Conservation (phyloP, 2,113 vertebrate genomes). For the Leucopternis melanops region DNA sequence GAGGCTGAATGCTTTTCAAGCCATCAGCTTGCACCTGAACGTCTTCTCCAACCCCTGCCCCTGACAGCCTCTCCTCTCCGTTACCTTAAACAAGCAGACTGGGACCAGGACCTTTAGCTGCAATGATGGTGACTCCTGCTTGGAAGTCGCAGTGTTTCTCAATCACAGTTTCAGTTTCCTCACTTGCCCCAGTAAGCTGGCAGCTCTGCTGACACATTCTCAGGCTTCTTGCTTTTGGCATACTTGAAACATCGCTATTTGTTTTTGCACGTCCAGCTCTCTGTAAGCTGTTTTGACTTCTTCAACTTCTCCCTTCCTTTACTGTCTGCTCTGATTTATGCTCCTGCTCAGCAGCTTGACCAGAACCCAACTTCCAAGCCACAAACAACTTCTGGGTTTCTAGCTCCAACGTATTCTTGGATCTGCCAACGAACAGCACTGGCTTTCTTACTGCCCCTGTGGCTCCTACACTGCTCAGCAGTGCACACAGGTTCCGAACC, state of each 20-base stretch:
- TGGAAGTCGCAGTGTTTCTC: background rate
- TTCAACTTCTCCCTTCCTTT: background rate
- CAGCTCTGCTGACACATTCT: background rate
- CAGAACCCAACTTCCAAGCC: background rate
- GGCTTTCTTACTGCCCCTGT: background rate
- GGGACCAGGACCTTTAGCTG: background rate
- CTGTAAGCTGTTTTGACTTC: background rate
- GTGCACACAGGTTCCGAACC: background rate
- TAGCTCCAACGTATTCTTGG: background rate
- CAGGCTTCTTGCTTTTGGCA: conserved; percentile 9
- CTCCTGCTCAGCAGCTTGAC: background rate
- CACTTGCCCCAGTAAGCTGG: background rate
- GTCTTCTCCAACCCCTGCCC: background rate
- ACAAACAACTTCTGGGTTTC: background rate
- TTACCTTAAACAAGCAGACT: background rate
- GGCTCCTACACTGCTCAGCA: background rate
- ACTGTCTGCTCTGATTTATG: background rate
- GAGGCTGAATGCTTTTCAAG: background rate
- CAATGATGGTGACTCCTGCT: background rate
- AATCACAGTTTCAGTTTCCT: background rate
- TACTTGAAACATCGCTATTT: background rate
- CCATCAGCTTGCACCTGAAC: background rate
- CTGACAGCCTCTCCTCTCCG: background rate
- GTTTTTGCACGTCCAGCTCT: background rate
- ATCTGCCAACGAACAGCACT: background rate